Conservation (phyloP, 92 coral and sea anemone species). For the Paramuricea clavata region DNA sequence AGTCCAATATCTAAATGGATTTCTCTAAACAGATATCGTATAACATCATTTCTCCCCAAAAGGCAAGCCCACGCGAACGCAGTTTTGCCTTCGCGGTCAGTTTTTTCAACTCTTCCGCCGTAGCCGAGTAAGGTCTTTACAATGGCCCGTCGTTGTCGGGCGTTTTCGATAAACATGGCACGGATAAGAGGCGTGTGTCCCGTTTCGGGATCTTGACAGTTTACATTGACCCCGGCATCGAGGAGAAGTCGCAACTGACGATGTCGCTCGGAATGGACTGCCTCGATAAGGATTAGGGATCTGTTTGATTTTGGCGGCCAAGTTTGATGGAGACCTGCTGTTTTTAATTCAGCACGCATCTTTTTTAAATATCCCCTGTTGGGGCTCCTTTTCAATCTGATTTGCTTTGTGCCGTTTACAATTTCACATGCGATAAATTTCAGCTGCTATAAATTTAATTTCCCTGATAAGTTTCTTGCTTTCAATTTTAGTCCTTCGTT, state of each 20-base stretch:
- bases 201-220: slow-evolving; percentile 77
- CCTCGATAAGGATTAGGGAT: slow-evolving; percentile 87
- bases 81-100: slow-evolving; percentile 75
- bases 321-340: background rate
- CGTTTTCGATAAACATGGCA: slow-evolving; percentile 82
- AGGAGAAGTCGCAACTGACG: slow-evolving; percentile 85
- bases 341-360: background rate
- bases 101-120: slow-evolving; percentile 78
- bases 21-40: slow-evolving; percentile 75
- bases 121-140: slow-evolving; percentile 79
- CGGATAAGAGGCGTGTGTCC: slow-evolving; percentile 90
- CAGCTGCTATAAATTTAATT: background rate
- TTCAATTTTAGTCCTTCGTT: too few species aligned
- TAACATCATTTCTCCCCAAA: slow-evolving; percentile 79
- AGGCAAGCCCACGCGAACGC: slow-evolving; percentile 94
- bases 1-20: slow-evolving; percentile 79
- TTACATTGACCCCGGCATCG: slow-evolving; percentile 92
- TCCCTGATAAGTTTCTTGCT: too few species aligned
- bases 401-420: background rate
- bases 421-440: background rate
- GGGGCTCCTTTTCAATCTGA: background rate
- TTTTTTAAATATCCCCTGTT: background rate
- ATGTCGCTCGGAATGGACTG: slow-evolving; percentile 82
- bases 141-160: slow-evolving; percentile 76
- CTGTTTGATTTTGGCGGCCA: slow-evolving; percentile 60